Percentiles rank a stretch among this genome's conserved stretches.
phyloP scores from a whole-genome alignment of 2,113 vertebrate species.

The Cynoglossus semilaevis region DNA sequence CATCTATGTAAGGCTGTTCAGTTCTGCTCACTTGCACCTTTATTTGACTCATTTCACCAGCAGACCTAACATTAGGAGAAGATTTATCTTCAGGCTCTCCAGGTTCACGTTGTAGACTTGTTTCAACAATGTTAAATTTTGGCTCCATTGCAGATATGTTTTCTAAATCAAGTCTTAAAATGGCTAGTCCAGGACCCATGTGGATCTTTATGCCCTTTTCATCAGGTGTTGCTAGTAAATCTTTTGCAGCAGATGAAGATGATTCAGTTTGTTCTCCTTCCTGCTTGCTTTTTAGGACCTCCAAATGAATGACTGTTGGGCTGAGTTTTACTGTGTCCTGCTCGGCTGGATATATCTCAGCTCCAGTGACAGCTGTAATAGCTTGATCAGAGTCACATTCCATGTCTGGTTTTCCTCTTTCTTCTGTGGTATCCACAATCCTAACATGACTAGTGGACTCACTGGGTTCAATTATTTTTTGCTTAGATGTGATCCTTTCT shows the following conservation, averaged over 20 bases:
- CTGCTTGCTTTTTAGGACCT: no score
- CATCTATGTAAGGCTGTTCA: not conserved
- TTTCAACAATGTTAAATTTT: not conserved
- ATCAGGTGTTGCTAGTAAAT: not conserved
- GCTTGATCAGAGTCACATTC: not conserved
- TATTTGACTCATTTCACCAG: not conserved
- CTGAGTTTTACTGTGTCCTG: no score
- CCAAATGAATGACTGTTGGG: no score
- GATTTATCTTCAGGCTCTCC: not conserved
- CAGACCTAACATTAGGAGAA: not conserved
- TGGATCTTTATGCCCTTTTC: not conserved
- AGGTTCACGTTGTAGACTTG: not conserved
- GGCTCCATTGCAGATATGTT: not conserved
- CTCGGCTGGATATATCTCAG: no score
- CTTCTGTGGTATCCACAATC: not conserved
- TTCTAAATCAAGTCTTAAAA: not conserved
- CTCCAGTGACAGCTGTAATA: no score
- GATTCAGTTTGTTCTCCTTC: no score
- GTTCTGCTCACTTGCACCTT: not conserved
- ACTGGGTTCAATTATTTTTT: not conserved
- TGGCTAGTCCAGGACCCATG: no score
- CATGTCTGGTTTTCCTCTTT: not conserved
- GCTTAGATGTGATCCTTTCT: conserved; percentile 3
- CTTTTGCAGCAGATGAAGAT: no score
- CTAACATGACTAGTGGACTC: conserved; percentile 4